Evolutionary conservation across 1,140 invertebrate genomes (phyloP), one percentile per base, ranked within the genome.

Genomic region (Nylanderia fulva): DNA sequence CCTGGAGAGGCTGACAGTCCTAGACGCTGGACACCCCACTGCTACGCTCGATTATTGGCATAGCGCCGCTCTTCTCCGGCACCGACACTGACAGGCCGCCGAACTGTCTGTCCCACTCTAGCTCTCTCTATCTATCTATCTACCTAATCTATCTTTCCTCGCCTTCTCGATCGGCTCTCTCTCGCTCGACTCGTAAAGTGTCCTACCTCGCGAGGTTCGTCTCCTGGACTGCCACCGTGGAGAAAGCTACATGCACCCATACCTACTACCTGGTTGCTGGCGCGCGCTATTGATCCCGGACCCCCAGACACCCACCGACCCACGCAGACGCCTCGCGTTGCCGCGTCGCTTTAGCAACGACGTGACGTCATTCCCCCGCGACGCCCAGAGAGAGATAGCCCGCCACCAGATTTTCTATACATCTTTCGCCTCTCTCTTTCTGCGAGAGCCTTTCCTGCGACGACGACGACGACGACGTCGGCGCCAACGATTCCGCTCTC

Each of bases 261-360:
- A 93, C 91, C 86, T 90, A 92, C 90, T 93, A 93, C 92, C 93
- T 93, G 93, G 91, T 92, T 93, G 91, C 92, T 93, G 92, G 91
- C 93, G 90, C 93, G 91, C 93, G 92, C 93, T 95, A 95, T 94
- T 95, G 94, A 95, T 95, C 93, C 91, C 92, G 89, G 85, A 66
- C 75, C 93, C 92, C 66, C 93, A 93, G 93, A 92, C 93, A 92
- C 90, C 91, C 92, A 88, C 91, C 91, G 91, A 92, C 92, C 91
- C 91, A 94, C 93, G 93, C 94, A 93, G 92, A 93, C 93, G 92
- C 93, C 93, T 91, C 91, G 88, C 92, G 91, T 92, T 94, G 93
- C 92, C 92, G 93, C 93, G 93, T 94, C 93, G 94, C 93, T 94
- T 93, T 94, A 94, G 94, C 93, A 94, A 94, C 94, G 92, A 94